Conservation (phyloP, 2,113 vertebrate genomes). For the Epinephelus fuscoguttatus region DNA sequence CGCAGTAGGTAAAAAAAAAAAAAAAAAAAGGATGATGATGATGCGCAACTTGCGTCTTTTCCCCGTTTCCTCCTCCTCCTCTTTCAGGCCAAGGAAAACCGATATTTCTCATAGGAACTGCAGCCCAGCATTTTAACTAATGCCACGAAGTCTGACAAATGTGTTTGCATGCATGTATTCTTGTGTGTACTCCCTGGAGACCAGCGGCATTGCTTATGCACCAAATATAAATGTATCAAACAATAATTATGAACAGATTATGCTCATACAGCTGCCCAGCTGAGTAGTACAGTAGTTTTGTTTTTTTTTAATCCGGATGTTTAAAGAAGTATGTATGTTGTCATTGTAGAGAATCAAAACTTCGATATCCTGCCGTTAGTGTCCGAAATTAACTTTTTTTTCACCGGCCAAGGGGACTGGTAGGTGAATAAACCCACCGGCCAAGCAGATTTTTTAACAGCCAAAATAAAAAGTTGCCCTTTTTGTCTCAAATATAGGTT, state of each 20-base stretch:
- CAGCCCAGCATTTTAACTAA: slow-evolving; percentile 45
- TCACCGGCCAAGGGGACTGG: too few relatives aligned
- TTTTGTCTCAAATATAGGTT: too few relatives aligned
- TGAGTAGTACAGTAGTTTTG: background rate
- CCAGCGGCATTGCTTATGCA: slow-evolving; percentile 10
- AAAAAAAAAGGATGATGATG: slow-evolving; percentile 51
- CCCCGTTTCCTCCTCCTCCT: slow-evolving; percentile 64
- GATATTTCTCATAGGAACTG: slow-evolving; percentile 84
- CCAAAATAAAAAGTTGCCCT: too few relatives aligned
- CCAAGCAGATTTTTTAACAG: too few relatives aligned
- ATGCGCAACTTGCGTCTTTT: slow-evolving; percentile 70
- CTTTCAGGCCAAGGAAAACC: slow-evolving; percentile 61
- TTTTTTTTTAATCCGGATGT: background rate
- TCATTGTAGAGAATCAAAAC: too few relatives aligned
- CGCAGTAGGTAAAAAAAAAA: slow-evolving; percentile 66
- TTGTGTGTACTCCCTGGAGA: slow-evolving; percentile 40
- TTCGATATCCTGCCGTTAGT: too few relatives aligned
- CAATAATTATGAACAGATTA: background rate
- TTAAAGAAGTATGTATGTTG: background rate
- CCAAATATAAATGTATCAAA: slow-evolving; percentile 34
- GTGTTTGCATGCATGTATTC: slow-evolving; percentile 38
- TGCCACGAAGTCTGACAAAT: slow-evolving; percentile 30
- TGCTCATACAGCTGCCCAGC: too few relatives aligned
- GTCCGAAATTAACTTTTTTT: too few relatives aligned
- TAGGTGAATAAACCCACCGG: too few relatives aligned